These are phyloP conservation scores for Gadopsis bispinosus DNA, from an alignment of 2,797 vertebrate genomes.

Conservation along the genomic window DNA sequence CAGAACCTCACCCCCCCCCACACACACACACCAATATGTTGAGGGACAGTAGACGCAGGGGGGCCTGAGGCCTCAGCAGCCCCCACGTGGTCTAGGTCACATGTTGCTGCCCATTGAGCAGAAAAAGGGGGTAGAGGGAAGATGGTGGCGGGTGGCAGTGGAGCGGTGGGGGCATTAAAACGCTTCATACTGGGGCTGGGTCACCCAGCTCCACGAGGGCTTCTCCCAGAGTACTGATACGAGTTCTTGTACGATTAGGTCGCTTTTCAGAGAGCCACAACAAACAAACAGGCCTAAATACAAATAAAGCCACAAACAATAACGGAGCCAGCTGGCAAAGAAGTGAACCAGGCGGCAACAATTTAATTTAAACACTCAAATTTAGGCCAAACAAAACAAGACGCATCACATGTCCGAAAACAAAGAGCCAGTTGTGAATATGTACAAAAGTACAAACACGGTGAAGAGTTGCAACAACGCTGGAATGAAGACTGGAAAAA, in stretches of 20 bases:
- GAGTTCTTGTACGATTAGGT: slow-evolving; percentile 4
- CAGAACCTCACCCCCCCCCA: slow-evolving; percentile 13
- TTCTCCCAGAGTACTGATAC: slow-evolving; percentile 12
- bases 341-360: neutral
- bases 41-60: slow-evolving; percentile 52
- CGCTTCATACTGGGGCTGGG: slow-evolving; percentile 28
- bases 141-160: slow-evolving; percentile 15
- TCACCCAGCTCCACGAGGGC: slow-evolving; percentile 44
- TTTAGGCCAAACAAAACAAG: neutral
- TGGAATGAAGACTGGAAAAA: slow-evolving; percentile 18
- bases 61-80: slow-evolving; percentile 37
- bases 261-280: slow-evolving; percentile 31
- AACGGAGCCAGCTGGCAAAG: neutral
- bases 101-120: slow-evolving; percentile 66
- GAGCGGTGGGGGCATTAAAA: slow-evolving; percentile 37
- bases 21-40: slow-evolving; percentile 40
- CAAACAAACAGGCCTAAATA: slow-evolving; percentile 33
- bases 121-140: slow-evolving; percentile 36
- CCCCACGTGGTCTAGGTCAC: slow-evolving; percentile 64
- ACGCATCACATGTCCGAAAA: neutral
- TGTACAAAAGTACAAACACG: slow-evolving; percentile 6
- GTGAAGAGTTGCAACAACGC: neutral
- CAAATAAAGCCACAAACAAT: slow-evolving; percentile 15
- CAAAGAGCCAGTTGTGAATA: neutral
- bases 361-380: neutral